phyloP scores from a whole-genome alignment of 2,113 vertebrate species.

The human (Homo sapiens) region GRCh38 chr19:28470501-28471000 shows the following conservation, averaged over 20 bases:
- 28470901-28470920: too few species aligned
- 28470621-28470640: background rate
- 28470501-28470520: background rate
- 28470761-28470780: background rate
- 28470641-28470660: background rate
- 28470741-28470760: background rate
- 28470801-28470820: too few species aligned
- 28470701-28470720: background rate
- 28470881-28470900: too few species aligned
- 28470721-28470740: background rate
- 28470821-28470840: too few species aligned
- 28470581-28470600: background rate
- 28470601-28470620: background rate
- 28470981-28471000: too few species aligned
- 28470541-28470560: background rate
- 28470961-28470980: too few species aligned
- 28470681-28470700: background rate
- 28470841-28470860: too few species aligned
- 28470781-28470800: too few species aligned
- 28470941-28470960: too few species aligned
- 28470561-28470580: background rate
- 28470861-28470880: too few species aligned
- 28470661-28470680: background rate
- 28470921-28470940: too few species aligned
- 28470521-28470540: background rate